These are phyloP conservation scores for Pimephales promelas DNA, from an alignment of 2,113 vertebrate genomes.

Conservation along the genomic window DNA sequence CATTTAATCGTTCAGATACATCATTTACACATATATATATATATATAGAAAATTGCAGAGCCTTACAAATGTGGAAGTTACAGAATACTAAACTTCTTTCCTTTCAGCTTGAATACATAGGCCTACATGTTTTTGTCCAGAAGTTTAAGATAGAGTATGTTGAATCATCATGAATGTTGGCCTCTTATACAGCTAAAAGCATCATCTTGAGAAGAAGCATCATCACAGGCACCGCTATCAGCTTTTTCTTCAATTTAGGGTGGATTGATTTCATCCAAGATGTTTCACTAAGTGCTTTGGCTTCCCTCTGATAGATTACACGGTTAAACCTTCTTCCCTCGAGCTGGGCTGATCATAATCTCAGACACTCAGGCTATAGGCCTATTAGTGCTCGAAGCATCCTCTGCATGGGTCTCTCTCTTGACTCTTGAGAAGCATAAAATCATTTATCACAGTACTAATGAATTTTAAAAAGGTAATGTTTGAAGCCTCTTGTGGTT, in stretches of 20 bases:
- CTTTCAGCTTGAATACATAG: background rate
- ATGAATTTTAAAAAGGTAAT: background rate
- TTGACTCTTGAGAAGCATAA: background rate
- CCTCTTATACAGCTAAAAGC: background rate
- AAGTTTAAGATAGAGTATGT: background rate
- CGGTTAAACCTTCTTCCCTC: background rate
- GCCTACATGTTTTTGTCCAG: background rate
- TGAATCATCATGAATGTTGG: background rate
- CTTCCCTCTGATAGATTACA: background rate
- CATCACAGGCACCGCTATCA: background rate
- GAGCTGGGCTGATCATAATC: background rate
- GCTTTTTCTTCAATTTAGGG: constrained; percentile 1
- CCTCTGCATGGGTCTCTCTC: background rate
- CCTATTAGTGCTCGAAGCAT: background rate
- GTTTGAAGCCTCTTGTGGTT: background rate
- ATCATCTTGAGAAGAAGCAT: background rate
- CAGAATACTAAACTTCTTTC: background rate
- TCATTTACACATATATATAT: no score
- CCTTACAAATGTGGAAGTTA: background rate
- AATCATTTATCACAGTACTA: background rate
- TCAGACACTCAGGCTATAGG: background rate
- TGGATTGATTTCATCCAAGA: constrained; percentile 18
- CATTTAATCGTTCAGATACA: background rate
- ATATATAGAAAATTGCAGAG: background rate
- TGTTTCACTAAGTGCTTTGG: constrained; percentile 13